Base-by-base conservation (phyloP, 2,888 invertebrate genomes). In the Stegophylla sp. region DNA sequence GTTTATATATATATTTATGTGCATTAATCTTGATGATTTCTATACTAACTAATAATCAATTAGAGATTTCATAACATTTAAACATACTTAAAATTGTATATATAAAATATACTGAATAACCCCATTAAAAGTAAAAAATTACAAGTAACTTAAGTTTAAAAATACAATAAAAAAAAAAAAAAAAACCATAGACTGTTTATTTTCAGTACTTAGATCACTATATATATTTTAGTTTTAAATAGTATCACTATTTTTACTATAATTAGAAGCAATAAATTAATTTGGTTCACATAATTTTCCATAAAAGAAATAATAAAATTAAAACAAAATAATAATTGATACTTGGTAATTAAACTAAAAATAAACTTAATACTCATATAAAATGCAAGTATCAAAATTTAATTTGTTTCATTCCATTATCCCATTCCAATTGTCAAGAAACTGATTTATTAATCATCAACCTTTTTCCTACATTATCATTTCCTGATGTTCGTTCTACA, bases 381-480 rank as follows among this genome's bases (percentile, higher is more conserved):
- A 71, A 71, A 71, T 53, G 0, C 71, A 61, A 51, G 17, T 41
- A 71, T 79, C 41, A 79, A 71, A 79, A 79, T 79, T 79, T 79
- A 26, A 79, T 79, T 71, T 79, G 79, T 79, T 79, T 79, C 79
- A 79, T 79, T 71, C 69, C 79, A 9, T 79, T 71, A 51, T 79
- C 79, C 61, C 71, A 71, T 61, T 79, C 69, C 26, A 71, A 79
- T 61, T 79, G 79, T 79, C 79, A 79, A 79, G 79, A 79, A 71
- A 71, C 69, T 61, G 48, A 63, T 79, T 79, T 71, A 51, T 71
- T 79, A 9, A 79, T 79, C 23, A 48, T 23, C 9, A 79, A 20
- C 12, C 34, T 79, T 71, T 41, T 45, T 23, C 69, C 71, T n/a
- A n/a, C n/a, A 4, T n/a, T 51, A 1, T 79, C 61, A 20, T 51